These are phyloP conservation scores for Zophobas atratus DNA, from an alignment of 1,140 invertebrate species.

Conservation along the genomic window DNA sequence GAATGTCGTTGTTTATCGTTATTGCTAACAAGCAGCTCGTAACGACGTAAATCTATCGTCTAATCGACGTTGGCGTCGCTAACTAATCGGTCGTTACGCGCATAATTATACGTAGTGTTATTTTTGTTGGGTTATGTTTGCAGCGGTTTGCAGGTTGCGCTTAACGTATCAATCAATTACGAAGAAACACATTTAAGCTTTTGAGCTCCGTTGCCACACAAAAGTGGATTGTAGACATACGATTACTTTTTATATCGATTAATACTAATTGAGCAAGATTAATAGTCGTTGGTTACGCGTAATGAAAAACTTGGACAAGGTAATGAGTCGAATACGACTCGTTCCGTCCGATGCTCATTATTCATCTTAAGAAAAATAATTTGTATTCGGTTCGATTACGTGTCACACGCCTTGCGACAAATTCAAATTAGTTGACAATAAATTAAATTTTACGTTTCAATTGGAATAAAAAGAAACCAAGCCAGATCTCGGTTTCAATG, in stretches of 20 bases:
- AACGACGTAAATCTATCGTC: no score
- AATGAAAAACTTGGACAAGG: conserved; percentile 38
- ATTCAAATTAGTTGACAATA: conserved; percentile 40
- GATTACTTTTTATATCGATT: conserved; percentile 45
- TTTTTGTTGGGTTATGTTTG: no score
- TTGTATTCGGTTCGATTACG: conserved; percentile 27
- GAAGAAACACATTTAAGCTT: conserved; percentile 30
- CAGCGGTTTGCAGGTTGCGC: not conserved
- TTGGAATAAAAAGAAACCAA: not conserved
- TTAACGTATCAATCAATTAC: conserved; percentile 39
- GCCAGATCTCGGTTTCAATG: conserved; percentile 14
- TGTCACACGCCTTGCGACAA: conserved; percentile 19
- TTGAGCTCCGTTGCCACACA: conserved; percentile 36
- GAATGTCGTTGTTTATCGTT: no score
- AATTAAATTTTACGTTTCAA: conserved; percentile 1
- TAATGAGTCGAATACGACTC: conserved; percentile 30
- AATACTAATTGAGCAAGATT: conserved; percentile 42
- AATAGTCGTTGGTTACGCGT: conserved; percentile 22
- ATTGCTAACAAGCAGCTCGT: no score
- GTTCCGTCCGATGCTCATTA: conserved; percentile 29
- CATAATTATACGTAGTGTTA: not conserved
- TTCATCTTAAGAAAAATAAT: conserved; percentile 43
- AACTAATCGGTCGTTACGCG: not conserved
- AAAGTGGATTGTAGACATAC: conserved; percentile 38
- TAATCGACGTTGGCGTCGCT: no score